These are phyloP conservation scores for Gambusia yucatana DNA, from an alignment of 2,797 vertebrate genomes.

Conservation along the genomic window DNA sequence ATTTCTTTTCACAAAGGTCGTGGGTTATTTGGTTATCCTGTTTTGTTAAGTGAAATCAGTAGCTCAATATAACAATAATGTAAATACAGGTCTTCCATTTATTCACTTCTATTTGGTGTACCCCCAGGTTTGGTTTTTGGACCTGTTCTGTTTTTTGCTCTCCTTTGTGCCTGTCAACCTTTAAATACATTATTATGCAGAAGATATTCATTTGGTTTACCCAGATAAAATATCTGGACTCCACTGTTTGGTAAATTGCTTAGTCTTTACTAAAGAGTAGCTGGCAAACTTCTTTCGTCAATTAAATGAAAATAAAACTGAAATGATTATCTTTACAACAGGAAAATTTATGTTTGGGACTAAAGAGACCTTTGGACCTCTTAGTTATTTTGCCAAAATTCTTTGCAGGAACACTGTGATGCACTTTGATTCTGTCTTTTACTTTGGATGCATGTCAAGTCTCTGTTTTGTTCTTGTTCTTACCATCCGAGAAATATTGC, in stretches of 20 bases:
- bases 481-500: neutral
- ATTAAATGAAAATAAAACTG: neutral
- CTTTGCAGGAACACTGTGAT: neutral
- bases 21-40: neutral
- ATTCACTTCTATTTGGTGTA: neutral
- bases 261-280: neutral
- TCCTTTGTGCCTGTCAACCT: neutral
- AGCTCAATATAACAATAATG: neutral
- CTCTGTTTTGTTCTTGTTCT: neutral
- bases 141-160: neutral
- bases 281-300: neutral
- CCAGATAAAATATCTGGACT: neutral
- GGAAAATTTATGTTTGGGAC: neutral
- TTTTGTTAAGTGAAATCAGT: neutral
- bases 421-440: neutral
- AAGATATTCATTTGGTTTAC: neutral
- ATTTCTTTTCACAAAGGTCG: neutral
- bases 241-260: neutral
- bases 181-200: neutral
- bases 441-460: neutral
- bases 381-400: neutral
- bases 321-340: neutral
- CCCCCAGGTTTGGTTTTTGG: neutral
- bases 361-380: neutral
- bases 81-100: neutral